Evolutionary conservation across 2,113 vertebrate species (phyloP), one percentile per base, ranked within the genome.

Genomic region (Chroicocephalus ridibundus): DNA sequence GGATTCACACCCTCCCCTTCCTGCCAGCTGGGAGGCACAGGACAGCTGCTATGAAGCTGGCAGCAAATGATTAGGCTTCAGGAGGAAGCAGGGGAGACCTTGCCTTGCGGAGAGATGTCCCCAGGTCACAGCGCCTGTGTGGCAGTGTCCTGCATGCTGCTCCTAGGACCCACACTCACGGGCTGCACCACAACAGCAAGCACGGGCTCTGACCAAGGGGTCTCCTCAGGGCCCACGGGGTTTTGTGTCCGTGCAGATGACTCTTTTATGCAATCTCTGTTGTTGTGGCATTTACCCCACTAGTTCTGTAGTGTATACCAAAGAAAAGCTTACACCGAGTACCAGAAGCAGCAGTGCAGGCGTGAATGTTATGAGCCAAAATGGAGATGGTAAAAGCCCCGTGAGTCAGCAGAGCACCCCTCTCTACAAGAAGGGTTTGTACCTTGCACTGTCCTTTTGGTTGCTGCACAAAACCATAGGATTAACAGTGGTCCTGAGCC

Each of bases 101-200:
- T 65, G 22, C 51, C 38, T 32, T 46, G 32, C n/a, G n/a, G 32
- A 71, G 49, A 49, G 40, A 9, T 10, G 40, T 47, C 46, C 40
- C 13, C 47, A 21, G n/a, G 19, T 68, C 31, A 15, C 34, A 31
- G 42, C 3, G 0, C 19, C 0, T 3, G 58, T 8, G 3, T 38
- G 34, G 25, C 3, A 0, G 55, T 9, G 20, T 46, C n/a, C 44
- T 26, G 10, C 13, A 0, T 21, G 51, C 38, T 32, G 34, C 17
- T n/a, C 20, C 13, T 4, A 34, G 22, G 11, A 24, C n/a, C n/a
- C 4, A 5, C 0, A 5, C 32, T 46, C 47, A 38, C 36, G 40
- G n/a, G 16, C 49, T 19, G 26, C 38, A 12, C 25, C 3, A 1
- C 38, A 24, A 42, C 44, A 65, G 64, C 58, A 24, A 46, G 36